Evolutionary conservation across 2,888 invertebrate genomes (phyloP).

Genomic region (Dicyrtoma fusca): DNA sequence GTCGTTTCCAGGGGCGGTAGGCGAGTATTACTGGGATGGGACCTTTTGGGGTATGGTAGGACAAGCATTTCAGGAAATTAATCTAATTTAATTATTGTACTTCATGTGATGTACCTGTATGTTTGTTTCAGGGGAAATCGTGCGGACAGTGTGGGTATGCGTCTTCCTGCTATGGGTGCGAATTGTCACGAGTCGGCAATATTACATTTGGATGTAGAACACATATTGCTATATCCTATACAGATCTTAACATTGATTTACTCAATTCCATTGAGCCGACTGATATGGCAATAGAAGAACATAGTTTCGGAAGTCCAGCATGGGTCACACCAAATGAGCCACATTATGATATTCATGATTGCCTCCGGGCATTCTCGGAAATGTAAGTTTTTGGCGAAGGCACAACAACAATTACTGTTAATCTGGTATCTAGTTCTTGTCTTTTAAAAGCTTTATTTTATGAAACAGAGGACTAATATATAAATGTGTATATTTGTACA

Average conservation of each 20-base stretch:
- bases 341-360: constrained; percentile 61
- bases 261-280: constrained; percentile 56
- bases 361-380: constrained; percentile 68
- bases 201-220: constrained; percentile 65
- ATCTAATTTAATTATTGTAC: background rate
- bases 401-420: no score
- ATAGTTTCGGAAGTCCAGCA: constrained; percentile 16
- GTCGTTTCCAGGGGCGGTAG: no score
- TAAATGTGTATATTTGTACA: no score
- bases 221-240: constrained; percentile 63
- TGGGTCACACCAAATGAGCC: constrained; percentile 48
- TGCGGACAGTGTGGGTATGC: constrained; percentile 67
- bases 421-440: no score
- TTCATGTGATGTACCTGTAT: constrained; percentile 6
- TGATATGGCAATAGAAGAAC: constrained; percentile 47
- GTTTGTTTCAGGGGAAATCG: constrained; percentile 62
- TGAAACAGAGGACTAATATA: no score
- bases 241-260: constrained; percentile 60
- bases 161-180: constrained; percentile 66
- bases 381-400: constrained; percentile 59
- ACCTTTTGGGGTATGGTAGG: no score
- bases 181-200: constrained; percentile 60
- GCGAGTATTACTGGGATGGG: no score
- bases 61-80: no score
- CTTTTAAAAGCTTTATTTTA: no score